Evolutionary conservation across 2,888 invertebrate species (phyloP), one percentile per base, ranked within the genome.

Genomic region (Sialis fuliginosa): DNA sequence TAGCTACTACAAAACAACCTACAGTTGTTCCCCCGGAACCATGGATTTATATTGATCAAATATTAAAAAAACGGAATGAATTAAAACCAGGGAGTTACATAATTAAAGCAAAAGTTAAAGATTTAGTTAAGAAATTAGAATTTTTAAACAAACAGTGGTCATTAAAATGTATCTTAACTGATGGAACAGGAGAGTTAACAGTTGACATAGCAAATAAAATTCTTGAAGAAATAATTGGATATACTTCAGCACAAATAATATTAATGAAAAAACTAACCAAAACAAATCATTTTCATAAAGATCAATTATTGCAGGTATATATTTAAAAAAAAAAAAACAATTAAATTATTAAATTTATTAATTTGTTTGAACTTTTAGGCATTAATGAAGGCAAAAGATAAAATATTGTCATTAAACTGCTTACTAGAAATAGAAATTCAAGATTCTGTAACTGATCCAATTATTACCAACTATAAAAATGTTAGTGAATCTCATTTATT

Each of bases 121-220:
- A 62, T 44, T 58, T 77, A 10, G 54, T 71, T 6, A 70, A 74
- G 6, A 77, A 74, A 55, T 58, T 81, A 50, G 64, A 66, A 0
- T 67, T 74, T 2, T 63, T 65, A 9, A 69, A 71, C 50, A 63
- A 67, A 1, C 64, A 61, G 1, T 79, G 76, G 74, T 65, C 65
- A 55, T 61, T 79, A 32, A 68, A 66, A 47, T 74, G 75, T 50
- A 69, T 67, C 6, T 61, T 80, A 42, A 65, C 67, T 6, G 80
- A 80, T 59, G 69, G 67, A 12, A 73, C 71, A 5, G 74, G 70
- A 2, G 65, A 60, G 45, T 52, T 79, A 10, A 68, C 72, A 44
- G 72, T 74, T 2, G 66, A 67, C 12, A 69, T 81, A 46, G 68
- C 74, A 1, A 72, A 72, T 50, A 66, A 72, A 53, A 70, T 79